Percentiles rank a stretch among this genome's conserved stretches.
phyloP scores from a whole-genome alignment of 64 coral and sea anemone genomes.

The Catalaphyllia jardinei region DNA sequence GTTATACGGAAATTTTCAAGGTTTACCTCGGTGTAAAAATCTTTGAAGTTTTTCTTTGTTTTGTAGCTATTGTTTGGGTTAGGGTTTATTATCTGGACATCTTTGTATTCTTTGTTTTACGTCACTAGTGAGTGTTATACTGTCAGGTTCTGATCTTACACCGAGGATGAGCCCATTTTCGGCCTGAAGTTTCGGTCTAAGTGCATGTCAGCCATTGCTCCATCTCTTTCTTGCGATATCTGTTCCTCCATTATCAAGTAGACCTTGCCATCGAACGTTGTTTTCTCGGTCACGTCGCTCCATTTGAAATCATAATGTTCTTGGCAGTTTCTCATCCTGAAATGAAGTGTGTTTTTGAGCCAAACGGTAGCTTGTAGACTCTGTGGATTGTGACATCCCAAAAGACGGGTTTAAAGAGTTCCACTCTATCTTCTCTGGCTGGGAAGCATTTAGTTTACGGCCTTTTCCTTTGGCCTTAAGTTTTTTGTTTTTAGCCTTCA shows the following conservation, averaged over 20 bases:
- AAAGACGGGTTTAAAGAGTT: slow-evolving; percentile 28
- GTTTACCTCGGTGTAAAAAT: too few relatives aligned
- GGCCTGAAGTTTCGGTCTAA: background rate
- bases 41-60: too few relatives aligned
- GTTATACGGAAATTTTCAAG: too few relatives aligned
- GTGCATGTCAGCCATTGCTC: slow-evolving; percentile 12
- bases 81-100: too few relatives aligned
- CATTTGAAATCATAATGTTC: slow-evolving; percentile 30
- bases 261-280: slow-evolving; percentile 26
- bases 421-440: slow-evolving; percentile 41
- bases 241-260: slow-evolving; percentile 48
- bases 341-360: slow-evolving; percentile 2
- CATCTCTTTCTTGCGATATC: slow-evolving; percentile 35
- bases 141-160: too few relatives aligned
- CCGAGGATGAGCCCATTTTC: background rate
- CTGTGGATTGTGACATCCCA: slow-evolving; percentile 1
- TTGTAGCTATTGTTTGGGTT: too few relatives aligned
- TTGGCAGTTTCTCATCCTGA: slow-evolving; percentile 6
- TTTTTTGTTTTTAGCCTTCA: slow-evolving; percentile 38
- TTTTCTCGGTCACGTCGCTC: slow-evolving; percentile 39
- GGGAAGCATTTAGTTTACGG: slow-evolving; percentile 26
- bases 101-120: too few relatives aligned
- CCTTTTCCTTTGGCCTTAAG: slow-evolving; percentile 22
- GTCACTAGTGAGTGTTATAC: too few relatives aligned
- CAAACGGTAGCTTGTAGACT: slow-evolving; percentile 32